Evolutionary conservation across 2,797 vertebrate species (phyloP).

Genomic region (Adrianichthys oophorus): DNA sequence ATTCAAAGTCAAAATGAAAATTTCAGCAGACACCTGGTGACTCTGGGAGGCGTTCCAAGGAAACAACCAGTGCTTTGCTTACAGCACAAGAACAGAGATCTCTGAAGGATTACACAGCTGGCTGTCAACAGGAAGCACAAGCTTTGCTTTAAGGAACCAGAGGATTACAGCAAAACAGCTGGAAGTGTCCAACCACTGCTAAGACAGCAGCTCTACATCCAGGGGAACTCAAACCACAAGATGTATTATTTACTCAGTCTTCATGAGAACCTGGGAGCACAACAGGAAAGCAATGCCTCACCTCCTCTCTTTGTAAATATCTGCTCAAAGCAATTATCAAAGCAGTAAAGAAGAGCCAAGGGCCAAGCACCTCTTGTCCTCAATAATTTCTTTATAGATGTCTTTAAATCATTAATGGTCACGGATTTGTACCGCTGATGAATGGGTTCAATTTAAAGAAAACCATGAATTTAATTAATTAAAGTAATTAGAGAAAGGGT

Average conservation of each 20-base stretch:
- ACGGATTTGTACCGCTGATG: conserved; percentile 65
- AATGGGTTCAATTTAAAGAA: conserved; percentile 79
- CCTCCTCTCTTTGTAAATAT: conserved; percentile 62
- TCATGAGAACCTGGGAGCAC: conserved; percentile 31
- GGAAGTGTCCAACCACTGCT: conserved; percentile 61
- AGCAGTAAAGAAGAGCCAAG: conserved; percentile 54
- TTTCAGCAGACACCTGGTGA: conserved; percentile 31
- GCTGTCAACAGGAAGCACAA: conserved; percentile 60
- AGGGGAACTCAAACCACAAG: conserved; percentile 33
- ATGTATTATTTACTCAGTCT: conserved; percentile 52
- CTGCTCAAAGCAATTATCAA: conserved; percentile 64
- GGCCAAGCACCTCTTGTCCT: conserved; percentile 63
- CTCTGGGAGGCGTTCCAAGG: conserved; percentile 38
- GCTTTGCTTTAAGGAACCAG: conserved; percentile 65
- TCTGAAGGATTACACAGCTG: conserved; percentile 68
- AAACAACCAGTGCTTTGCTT: conserved; percentile 48
- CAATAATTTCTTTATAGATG: conserved; percentile 77
- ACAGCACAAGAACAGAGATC: conserved; percentile 59
- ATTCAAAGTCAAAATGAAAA: conserved; percentile 49
- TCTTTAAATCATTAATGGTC: conserved; percentile 79
- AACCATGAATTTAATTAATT: conserved; percentile 82
- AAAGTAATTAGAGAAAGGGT: conserved; percentile 75
- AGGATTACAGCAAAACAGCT: conserved; percentile 71
- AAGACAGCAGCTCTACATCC: conserved; percentile 48
- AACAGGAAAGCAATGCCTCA: conserved; percentile 40